phyloP scores from a whole-genome alignment of 2,797 vertebrate genomes.

The Diplodus sargus region DNA sequence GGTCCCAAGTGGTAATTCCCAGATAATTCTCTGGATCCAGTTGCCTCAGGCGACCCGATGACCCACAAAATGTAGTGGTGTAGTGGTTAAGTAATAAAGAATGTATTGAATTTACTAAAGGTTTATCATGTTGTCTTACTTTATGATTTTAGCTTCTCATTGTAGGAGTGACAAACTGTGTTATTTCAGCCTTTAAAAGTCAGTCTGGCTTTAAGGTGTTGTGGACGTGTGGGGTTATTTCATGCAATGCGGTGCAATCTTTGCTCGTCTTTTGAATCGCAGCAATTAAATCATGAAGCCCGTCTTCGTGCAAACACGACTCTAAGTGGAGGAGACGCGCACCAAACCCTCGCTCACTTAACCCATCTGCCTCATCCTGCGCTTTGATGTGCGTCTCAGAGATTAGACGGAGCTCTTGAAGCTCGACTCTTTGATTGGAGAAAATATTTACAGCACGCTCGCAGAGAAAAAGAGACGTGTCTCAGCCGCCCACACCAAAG shows the following conservation, averaged over 20 bases:
- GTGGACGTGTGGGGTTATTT: neutral
- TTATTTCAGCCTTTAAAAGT: neutral
- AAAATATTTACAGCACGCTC: constrained; percentile 68
- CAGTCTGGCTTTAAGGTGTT: neutral
- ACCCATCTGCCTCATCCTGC: constrained; percentile 63
- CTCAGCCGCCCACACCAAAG: constrained; percentile 62
- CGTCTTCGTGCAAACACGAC: constrained; percentile 12
- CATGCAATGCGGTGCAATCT: neutral
- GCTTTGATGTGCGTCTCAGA: constrained; percentile 68
- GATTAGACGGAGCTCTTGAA: constrained; percentile 73
- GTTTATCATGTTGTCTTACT: neutral
- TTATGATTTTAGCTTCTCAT: neutral
- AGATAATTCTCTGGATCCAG: neutral
- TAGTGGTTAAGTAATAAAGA: neutral
- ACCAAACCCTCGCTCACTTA: constrained; percentile 12
- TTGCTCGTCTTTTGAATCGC: neutral
- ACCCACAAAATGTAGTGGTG: neutral
- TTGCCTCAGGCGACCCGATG: neutral
- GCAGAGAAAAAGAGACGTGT: constrained; percentile 38
- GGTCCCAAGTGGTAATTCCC: neutral
- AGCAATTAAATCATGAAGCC: constrained; percentile 10
- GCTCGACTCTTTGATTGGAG: constrained; percentile 70
- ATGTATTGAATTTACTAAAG: neutral
- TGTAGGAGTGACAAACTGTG: neutral
- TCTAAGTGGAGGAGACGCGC: constrained; percentile 17